phyloP scores from a whole-genome alignment of 2,888 invertebrate genomes.

The Rhopalosiphum nymphaeae region DNA sequence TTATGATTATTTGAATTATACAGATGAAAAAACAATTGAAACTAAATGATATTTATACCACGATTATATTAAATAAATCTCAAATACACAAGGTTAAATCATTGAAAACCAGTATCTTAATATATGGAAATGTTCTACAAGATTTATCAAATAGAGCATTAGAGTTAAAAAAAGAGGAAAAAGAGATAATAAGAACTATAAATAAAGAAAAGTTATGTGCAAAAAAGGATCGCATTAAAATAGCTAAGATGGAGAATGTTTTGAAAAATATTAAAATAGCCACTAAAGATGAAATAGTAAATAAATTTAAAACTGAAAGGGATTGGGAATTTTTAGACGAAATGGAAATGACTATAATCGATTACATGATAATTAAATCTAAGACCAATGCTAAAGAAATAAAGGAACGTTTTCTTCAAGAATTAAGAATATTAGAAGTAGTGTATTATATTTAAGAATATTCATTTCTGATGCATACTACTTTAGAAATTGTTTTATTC shows the following conservation, averaged over 20 bases:
- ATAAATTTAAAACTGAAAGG: background rate
- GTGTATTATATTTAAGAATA: background rate
- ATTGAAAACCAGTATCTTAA: background rate
- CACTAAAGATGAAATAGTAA: background rate
- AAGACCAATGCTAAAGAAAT: conserved; percentile 71
- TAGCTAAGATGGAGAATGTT: background rate
- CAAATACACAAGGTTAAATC: conserved; percentile 72
- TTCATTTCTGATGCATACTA: background rate
- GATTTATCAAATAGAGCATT: background rate
- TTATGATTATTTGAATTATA: background rate
- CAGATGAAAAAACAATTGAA: conserved; percentile 81
- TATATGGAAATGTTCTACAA: conserved; percentile 50
- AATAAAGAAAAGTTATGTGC: background rate
- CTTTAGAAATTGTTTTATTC: conserved; percentile 67
- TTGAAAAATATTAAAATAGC: background rate
- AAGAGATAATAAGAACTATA: background rate
- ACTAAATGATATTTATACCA: conserved; percentile 82
- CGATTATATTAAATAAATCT: conserved; percentile 78
- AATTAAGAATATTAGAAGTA: background rate
- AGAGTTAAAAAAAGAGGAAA: conserved; percentile 14
- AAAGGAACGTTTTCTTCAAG: background rate
- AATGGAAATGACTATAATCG: conserved; percentile 74
- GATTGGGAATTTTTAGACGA: conserved; percentile 70
- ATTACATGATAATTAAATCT: conserved; percentile 73
- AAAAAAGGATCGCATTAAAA: background rate